These are phyloP conservation scores for Philereme transversata DNA, from an alignment of 2,888 invertebrate species.

Conservation along the genomic window DNA sequence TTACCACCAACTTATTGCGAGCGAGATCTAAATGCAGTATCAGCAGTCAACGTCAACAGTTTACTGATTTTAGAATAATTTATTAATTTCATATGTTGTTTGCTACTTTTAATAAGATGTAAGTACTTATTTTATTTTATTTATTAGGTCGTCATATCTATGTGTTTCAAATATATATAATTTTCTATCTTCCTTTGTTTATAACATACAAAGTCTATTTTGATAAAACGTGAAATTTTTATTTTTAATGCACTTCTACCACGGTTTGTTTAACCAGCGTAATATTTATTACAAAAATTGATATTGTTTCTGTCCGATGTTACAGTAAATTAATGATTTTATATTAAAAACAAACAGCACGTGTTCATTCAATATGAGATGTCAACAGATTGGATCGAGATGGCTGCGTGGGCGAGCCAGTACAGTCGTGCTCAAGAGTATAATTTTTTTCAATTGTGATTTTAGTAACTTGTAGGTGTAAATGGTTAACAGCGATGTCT, in stretches of 20 bases:
- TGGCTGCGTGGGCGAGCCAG: conserved; percentile 56
- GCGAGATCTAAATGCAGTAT: no score
- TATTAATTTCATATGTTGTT: no score
- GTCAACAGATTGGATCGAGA: conserved; percentile 67
- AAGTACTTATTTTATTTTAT: no score
- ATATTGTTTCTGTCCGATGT: conserved; percentile 35
- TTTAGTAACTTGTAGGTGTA: not conserved
- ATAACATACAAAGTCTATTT: no score
- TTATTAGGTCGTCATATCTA: no score
- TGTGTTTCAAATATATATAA: no score
- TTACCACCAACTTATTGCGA: no score
- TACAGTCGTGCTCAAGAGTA: conserved; percentile 48
- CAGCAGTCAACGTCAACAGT: no score
- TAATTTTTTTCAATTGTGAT: not conserved
- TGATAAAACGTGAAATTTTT: conserved; percentile 1
- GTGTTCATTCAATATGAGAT: conserved; percentile 65
- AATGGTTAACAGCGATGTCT: no score
- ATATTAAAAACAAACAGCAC: conserved; percentile 69
- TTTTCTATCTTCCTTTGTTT: no score
- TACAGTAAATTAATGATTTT: conserved; percentile 46
- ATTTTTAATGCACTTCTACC: not conserved
- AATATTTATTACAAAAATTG: conserved; percentile 26
- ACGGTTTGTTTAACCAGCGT: conserved; percentile 13
- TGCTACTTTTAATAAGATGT: no score
- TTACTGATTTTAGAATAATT: no score